Evolutionary conservation across 2,113 vertebrate species (phyloP).

Genomic region (Ictidomys tridecemlineatus): DNA sequence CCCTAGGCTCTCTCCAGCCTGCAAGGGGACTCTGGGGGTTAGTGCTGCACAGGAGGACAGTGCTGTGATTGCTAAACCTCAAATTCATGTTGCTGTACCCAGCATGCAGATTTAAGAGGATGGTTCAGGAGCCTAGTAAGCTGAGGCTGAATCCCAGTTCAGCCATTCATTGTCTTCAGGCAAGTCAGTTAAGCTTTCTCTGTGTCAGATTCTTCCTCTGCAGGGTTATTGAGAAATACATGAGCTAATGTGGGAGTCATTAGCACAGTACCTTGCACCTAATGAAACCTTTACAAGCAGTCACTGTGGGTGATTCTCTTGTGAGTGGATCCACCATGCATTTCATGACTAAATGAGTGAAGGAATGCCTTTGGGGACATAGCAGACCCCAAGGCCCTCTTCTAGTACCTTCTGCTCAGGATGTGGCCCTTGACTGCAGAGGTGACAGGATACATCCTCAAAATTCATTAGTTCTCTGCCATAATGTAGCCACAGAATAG

Average conservation of each 20-base stretch:
- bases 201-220: neutral
- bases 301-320: neutral
- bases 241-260: neutral
- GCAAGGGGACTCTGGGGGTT: no score
- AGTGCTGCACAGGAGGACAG: neutral
- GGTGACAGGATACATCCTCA: conserved; percentile 41
- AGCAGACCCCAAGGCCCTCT: neutral
- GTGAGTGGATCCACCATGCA: accelerated
- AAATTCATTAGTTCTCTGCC: conserved; percentile 68
- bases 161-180: neutral
- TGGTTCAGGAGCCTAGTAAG: accelerated
- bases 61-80: neutral
- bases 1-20: neutral
- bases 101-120: neutral
- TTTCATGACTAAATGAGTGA: neutral
- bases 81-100: no score
- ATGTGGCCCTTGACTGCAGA: neutral
- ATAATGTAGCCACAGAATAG: conserved; percentile 59
- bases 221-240: neutral
- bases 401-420: neutral
- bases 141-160: neutral
- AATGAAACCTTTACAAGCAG: neutral
- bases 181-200: neutral
- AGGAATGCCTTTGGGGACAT: no score
- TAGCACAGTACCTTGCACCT: neutral